A percentile compares a stretch with the other conserved stretches of the same genome.
These are phyloP conservation scores for Aproaerema taeniolella DNA, from an alignment of 2,888 invertebrate species.

Conservation along the genomic window DNA sequence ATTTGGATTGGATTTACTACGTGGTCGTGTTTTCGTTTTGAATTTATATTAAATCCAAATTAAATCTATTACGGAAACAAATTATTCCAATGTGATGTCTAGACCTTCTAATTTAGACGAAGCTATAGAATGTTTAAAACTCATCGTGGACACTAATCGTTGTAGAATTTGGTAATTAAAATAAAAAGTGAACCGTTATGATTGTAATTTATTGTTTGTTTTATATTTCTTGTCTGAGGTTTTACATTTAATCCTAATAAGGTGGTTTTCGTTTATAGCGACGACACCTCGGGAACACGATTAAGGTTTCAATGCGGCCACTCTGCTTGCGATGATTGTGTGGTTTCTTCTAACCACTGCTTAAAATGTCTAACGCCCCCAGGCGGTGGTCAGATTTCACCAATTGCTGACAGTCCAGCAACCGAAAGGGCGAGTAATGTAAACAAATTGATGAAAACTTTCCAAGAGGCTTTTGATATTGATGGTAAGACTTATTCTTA, in stretches of 20 bases:
- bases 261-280: constrained; percentile 39
- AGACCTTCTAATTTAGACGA: constrained; percentile 32
- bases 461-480: constrained; percentile 44
- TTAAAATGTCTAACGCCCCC: constrained; percentile 40
- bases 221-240: too few species aligned
- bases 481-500: constrained; percentile 41
- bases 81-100: too few species aligned
- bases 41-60: too few species aligned
- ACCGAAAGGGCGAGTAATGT: constrained; percentile 39
- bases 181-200: background rate
- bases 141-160: constrained; percentile 40
- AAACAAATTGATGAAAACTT: constrained; percentile 34
- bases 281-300: constrained; percentile 37
- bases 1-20: too few species aligned
- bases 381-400: constrained; percentile 13
- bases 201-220: too few species aligned
- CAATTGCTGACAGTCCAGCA: constrained; percentile 34
- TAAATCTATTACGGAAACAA: too few species aligned
- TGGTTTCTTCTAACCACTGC: constrained; percentile 34
- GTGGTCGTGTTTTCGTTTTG: too few species aligned
- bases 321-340: constrained; percentile 46
- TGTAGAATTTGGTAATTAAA: constrained; percentile 48
- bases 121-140: constrained; percentile 39
- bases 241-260: too few species aligned
- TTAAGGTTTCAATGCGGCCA: constrained; percentile 56